Base-by-base conservation (phyloP, 2,113 vertebrate species). In the Triplophysa siluroides region DNA sequence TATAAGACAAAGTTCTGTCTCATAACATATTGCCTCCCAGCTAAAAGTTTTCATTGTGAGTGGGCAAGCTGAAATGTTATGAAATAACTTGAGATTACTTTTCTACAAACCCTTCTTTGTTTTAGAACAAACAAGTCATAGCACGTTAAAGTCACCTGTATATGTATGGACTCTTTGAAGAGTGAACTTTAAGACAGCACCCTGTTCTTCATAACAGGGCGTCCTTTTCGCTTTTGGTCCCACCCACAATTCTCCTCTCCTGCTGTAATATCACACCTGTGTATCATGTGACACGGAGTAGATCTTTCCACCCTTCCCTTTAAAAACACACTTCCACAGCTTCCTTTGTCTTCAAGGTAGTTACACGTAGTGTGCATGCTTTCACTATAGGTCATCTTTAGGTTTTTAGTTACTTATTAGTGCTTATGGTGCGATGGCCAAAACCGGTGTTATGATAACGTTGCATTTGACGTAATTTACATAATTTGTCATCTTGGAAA, bases 201-300 rank as follows among this genome's bases (percentile, higher is more conserved):
- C 70, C 56, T 79, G 69, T 13, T 62, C 47, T 62, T 19, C 8
- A 11, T 61, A 69, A 81, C 65, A 63, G 4, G 6, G n/a, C 70
- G 75, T 66, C 72, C 61, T 83, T 66, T 73, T 72, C 78, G 38
- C 33, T 38, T 60, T 16, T 86, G 80, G 86, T 88, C 69, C 88
- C 84, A 87, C 90, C 90, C 88, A 92, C 89, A 90, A 88, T 91
- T 88, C 88, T 85, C 88, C 88, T 91, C 87, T 90, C 87, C 88
- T 84, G 72, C 80, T 92, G 92, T 91, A 91, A 93, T 91, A 85
- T 91, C 90, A 92, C 91, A 93, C 90, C 92, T 87, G 91, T 84
- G 88, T 90, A 91, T 93, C 88, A 91, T 86, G 90, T 92, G 90
- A 88, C 90, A 88, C 80, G 71, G 4, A 41, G 23, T 12, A 29